A percentile compares a stretch with the other conserved stretches of the same genome.
Conservation (phyloP, 2,888 invertebrate genomes). For the Taenaris catops region DNA sequence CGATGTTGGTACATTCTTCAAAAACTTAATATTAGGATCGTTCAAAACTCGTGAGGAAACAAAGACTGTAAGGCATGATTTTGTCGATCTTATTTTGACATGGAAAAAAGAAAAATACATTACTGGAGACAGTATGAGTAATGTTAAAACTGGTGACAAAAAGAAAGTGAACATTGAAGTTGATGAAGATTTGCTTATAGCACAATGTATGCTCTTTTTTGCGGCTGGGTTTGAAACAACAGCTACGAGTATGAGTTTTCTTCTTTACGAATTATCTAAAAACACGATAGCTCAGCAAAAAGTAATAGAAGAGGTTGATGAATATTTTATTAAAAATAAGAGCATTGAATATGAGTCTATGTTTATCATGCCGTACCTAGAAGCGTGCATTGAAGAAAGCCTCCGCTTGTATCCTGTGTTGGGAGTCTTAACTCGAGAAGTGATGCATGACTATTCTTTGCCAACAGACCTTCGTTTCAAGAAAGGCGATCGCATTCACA, state of each 20-base stretch:
- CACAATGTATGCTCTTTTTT: conserved; percentile 73
- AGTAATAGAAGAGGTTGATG: conserved; percentile 36
- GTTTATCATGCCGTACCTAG: conserved; percentile 37
- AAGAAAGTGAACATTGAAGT: conserved; percentile 30
- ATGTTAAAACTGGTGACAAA: conserved; percentile 26
- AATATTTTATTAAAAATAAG: conserved; percentile 28
- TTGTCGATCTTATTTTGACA: conserved; percentile 41
- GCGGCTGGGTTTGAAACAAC: conserved; percentile 48
- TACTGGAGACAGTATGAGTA: conserved; percentile 39
- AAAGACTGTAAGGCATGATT: conserved; percentile 38
- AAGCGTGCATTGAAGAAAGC: conserved; percentile 42
- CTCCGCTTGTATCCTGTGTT: conserved; percentile 46
- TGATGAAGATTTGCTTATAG: conserved; percentile 57
- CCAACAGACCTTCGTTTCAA: conserved; percentile 41
- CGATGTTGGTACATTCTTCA: conserved; percentile 34
- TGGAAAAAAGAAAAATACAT: conserved; percentile 36
- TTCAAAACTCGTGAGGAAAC: conserved; percentile 35
- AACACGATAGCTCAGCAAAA: conserved; percentile 27
- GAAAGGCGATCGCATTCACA: conserved; percentile 42
- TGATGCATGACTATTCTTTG: conserved; percentile 40
- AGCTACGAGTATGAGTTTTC: conserved; percentile 32
- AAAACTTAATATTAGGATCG: conserved; percentile 31
- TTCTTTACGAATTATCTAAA: conserved; percentile 41
- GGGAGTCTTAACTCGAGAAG: conserved; percentile 39
- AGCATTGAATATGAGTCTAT: conserved; percentile 38